Evolutionary conservation across 2,888 invertebrate species (phyloP), one percentile per base, ranked within the genome.

Genomic region (Drosophila gaucha): DNA sequence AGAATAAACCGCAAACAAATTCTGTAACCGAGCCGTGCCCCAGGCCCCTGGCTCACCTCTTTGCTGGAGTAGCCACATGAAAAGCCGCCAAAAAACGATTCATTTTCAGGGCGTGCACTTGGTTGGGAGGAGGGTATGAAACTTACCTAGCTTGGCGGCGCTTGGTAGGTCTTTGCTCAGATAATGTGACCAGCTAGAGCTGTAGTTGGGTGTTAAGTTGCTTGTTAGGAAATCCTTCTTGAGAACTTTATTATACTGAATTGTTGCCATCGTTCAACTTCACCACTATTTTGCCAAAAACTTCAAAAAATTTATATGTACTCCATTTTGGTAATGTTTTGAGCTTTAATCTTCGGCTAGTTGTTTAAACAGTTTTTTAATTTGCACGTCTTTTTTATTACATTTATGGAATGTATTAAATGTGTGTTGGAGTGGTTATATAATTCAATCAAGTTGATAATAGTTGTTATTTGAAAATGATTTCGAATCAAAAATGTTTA

Each of bases 1-100:
- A 44, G 57, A 28, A 38, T 58, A 68, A 62, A 74, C 75, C 78
- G 56, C 77, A 77, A 72, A 70, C 75, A 74, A 78, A 75, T 78
- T 75, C 49, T 67, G 58, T 58, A 74, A 71, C 55, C 59, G 36
- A 66, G 55, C 22, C 46, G 36, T 44, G 30, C 46, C 10, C 10
- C 46, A 28, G 35, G 26, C 24, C 30, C n/a, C 9, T 10, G n/a
- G 3, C 9, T 22, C 44, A 14, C 5, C 8, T 9, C 9, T 26
- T 4, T 14, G 18, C 36, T 33, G 41, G 6, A 38, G 51, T 30
- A n/a, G 36, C 59, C 58, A 49, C 49, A 49, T 41, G 52, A 62
- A 54, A 52, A 69, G 46, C 63, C 62, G 49, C 67, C 30, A 62
- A 72, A n/a, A 63, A 74, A 57, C 75, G 62, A 65, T 75, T 72